Evolutionary conservation across 2,797 vertebrate species (phyloP).

Genomic region (Catharus ustulatus): DNA sequence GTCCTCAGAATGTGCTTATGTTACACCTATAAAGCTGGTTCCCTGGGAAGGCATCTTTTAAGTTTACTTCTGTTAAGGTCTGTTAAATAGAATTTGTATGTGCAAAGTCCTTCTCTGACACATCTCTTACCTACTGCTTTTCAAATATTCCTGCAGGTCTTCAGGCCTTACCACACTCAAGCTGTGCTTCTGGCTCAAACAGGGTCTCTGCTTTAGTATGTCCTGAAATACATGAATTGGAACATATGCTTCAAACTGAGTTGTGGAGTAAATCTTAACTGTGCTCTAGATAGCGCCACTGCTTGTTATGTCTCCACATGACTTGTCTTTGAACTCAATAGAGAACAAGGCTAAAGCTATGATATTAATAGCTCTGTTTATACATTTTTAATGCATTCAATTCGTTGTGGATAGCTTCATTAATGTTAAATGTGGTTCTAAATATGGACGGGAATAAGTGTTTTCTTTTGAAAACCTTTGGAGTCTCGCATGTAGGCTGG

Average conservation of each 20-base stretch:
- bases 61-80: neutral
- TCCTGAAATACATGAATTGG: neutral
- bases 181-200: neutral
- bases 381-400: constrained; percentile 61
- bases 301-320: constrained; percentile 47
- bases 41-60: neutral
- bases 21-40: neutral
- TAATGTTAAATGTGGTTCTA: constrained; percentile 64
- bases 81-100: neutral
- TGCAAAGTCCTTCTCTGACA: neutral
- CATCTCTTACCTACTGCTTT: neutral
- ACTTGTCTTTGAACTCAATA: constrained; percentile 63
- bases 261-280: constrained; percentile 25
- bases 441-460: constrained; percentile 5
- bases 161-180: neutral
- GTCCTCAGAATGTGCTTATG: neutral
- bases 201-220: neutral
- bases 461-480: constrained; percentile 48
- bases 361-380: constrained; percentile 66
- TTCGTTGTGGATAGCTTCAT: constrained; percentile 55
- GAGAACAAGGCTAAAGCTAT: constrained; percentile 42
- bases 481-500: neutral
- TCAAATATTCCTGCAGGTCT: neutral
- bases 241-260: neutral
- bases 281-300: constrained; percentile 38